phyloP scores from a whole-genome alignment of 2,888 invertebrate genomes.

The Fissipunctia ypsillon region DNA sequence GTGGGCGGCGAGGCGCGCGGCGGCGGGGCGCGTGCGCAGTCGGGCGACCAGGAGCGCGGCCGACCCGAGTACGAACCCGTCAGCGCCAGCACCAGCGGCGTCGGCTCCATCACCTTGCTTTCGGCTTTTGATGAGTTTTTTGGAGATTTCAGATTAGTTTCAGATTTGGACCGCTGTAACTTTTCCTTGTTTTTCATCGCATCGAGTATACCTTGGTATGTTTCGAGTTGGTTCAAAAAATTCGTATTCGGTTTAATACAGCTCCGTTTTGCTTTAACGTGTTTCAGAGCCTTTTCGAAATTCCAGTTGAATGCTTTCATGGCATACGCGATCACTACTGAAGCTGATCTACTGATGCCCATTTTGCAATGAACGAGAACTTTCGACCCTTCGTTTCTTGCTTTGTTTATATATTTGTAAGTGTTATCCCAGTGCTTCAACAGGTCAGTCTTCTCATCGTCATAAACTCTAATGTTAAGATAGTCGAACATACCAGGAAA shows the following conservation, averaged over 20 bases:
- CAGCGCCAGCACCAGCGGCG: slow-evolving; percentile 91
- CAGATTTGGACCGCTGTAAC: slow-evolving; percentile 97
- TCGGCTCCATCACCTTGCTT: slow-evolving; percentile 91
- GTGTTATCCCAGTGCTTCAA: slow-evolving; percentile 99
- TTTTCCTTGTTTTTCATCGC: slow-evolving; percentile 99
- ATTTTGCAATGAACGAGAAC: slow-evolving; percentile 99
- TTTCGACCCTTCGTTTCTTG: slow-evolving; percentile 96
- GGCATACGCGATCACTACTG: slow-evolving; percentile 99
- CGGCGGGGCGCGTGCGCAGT: slow-evolving; percentile 91
- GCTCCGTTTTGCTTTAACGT: slow-evolving; percentile 97
- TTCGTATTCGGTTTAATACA: slow-evolving; percentile 99
- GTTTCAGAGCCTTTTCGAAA: slow-evolving; percentile 96
- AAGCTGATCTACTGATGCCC: slow-evolving; percentile 99
- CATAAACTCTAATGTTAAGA: slow-evolving; percentile 98
- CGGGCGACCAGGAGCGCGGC: slow-evolving; percentile 94
- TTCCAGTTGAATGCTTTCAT: slow-evolving; percentile 99
- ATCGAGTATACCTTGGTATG: slow-evolving; percentile 98
- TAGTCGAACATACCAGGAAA: slow-evolving; percentile 99
- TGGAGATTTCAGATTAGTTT: slow-evolving; percentile 95
- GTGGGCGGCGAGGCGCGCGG: slow-evolving; percentile 91
- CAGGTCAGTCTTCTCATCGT: slow-evolving; percentile 98
- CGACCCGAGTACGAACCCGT: slow-evolving; percentile 86
- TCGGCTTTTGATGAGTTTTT: slow-evolving; percentile 90
- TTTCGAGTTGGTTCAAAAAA: slow-evolving; percentile 98
- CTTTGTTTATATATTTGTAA: slow-evolving; percentile 98